Percentiles rank a stretch among this genome's conserved stretches.
Evolutionary conservation across 2,113 vertebrate species (phyloP).

Genomic region (Cranoglanis bouderius): DNA sequence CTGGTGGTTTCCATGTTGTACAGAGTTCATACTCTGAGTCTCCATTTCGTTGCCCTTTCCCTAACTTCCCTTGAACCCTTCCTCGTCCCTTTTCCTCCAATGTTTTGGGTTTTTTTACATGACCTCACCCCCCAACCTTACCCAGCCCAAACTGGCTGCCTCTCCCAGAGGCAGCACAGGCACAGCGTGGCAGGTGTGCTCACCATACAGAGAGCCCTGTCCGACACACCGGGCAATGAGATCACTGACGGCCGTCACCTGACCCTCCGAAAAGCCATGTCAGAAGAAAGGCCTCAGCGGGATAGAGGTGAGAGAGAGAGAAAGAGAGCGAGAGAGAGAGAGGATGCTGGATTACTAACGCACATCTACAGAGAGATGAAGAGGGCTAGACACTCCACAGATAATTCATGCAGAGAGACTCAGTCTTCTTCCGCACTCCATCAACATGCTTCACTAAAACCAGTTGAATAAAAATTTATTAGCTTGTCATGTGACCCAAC

Average conservation of each 20-base stretch:
- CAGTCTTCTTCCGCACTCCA: conserved; percentile 56
- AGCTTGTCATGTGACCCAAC: neutral
- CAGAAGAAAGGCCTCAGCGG: conserved; percentile 90
- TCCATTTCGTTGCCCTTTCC: conserved; percentile 83
- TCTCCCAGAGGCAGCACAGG: conserved; percentile 92
- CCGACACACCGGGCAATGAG: conserved; percentile 93
- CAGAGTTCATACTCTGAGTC: conserved; percentile 93
- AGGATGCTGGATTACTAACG: conserved; percentile 70
- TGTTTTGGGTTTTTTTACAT: conserved; percentile 41
- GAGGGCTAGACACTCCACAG: conserved; percentile 49
- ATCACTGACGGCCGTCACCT: conserved; percentile 92
- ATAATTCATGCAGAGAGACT: conserved; percentile 66
- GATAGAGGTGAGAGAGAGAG: conserved; percentile 87
- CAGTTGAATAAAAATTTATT: conserved; percentile 1
- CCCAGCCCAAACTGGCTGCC: conserved; percentile 89
- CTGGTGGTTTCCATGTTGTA: conserved; percentile 87
- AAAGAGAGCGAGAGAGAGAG: conserved; percentile 54
- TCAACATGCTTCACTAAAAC: conserved; percentile 61
- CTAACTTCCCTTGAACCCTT: conserved; percentile 43
- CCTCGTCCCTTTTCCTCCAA: conserved; percentile 13
- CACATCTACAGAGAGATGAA: conserved; percentile 66
- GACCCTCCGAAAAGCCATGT: conserved; percentile 97
- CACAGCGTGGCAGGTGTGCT: conserved; percentile 97
- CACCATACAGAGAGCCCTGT: conserved; percentile 95
- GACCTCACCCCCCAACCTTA: conserved; percentile 62